phyloP scores from a whole-genome alignment of 2,113 vertebrate genomes.

The Pseudorhombus dupliciocellatus region DNA sequence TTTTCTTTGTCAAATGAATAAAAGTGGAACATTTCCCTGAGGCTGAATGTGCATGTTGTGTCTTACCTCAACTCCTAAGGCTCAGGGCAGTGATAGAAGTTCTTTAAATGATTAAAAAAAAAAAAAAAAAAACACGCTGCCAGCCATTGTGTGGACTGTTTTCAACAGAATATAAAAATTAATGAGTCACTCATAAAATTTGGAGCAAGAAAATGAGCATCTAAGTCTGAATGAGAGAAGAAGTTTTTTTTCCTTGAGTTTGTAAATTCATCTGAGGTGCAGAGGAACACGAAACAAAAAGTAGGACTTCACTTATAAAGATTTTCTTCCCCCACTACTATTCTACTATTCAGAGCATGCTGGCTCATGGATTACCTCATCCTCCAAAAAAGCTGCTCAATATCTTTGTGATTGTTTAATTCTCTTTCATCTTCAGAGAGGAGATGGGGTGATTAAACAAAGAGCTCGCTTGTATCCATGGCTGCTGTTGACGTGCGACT shows the following conservation, averaged over 20 bases:
- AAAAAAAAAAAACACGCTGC: constrained; percentile 48
- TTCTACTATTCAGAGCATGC: constrained; percentile 71
- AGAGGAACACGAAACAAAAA: constrained; percentile 46
- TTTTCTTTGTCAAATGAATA: constrained; percentile 41
- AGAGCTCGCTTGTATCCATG: constrained; percentile 53
- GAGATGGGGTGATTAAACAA: constrained; percentile 73
- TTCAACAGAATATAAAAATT: constrained; percentile 61
- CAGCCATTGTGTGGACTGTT: constrained; percentile 40
- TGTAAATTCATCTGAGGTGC: constrained; percentile 43
- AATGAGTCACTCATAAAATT: constrained; percentile 57
- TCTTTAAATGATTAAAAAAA: constrained; percentile 52
- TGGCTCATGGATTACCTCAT: constrained; percentile 80
- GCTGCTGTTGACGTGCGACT: constrained; percentile 62
- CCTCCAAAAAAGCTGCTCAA: constrained; percentile 66
- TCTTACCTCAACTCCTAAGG: constrained; percentile 43
- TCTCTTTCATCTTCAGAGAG: constrained; percentile 80
- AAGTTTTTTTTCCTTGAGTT: constrained; percentile 28
- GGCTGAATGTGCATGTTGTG: constrained; percentile 50
- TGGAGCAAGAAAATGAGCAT: constrained; percentile 13
- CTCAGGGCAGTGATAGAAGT: constrained; percentile 40
- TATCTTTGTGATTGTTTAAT: constrained; percentile 73
- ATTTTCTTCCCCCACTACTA: constrained; percentile 20
- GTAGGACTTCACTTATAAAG: constrained; percentile 50
- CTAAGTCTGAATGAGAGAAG: constrained; percentile 31
- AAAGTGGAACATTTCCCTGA: constrained; percentile 48